These are phyloP conservation scores for Choristoneura rosaceana DNA, from an alignment of 2,888 invertebrate genomes.

Conservation along the genomic window DNA sequence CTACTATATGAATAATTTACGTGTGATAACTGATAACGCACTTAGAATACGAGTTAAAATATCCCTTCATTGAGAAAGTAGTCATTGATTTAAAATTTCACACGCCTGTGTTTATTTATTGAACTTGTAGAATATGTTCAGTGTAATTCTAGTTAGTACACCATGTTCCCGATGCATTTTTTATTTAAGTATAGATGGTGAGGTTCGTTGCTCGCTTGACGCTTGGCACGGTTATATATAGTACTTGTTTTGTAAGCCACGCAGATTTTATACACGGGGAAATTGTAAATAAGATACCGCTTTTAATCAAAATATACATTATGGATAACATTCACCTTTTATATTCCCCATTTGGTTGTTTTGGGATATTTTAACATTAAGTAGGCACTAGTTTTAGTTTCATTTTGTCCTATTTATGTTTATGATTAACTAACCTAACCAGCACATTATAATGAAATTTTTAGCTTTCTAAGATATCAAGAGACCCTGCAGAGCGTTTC, in stretches of 20 bases:
- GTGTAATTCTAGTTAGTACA: conserved; percentile 49
- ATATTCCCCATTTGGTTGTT: conserved; percentile 46
- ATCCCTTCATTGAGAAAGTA: conserved; percentile 45
- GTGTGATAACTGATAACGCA: conserved; percentile 73
- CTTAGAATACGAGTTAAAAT: conserved; percentile 46
- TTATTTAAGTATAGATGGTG: conserved; percentile 57
- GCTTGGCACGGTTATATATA: conserved; percentile 45
- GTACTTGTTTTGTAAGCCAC: conserved; percentile 50
- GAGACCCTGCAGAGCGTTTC: conserved; percentile 31
- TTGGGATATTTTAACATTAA: conserved; percentile 63
- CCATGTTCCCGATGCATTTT: conserved; percentile 60
- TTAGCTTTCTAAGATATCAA: conserved; percentile 55
- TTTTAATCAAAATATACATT: conserved; percentile 39
- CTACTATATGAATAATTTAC: conserved; percentile 53
- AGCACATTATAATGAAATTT: conserved; percentile 63
- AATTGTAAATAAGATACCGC: conserved; percentile 62
- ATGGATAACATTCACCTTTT: conserved; percentile 42
- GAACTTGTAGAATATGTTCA: conserved; percentile 42
- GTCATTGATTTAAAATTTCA: conserved; percentile 50
- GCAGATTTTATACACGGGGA: conserved; percentile 59
- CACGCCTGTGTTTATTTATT: conserved; percentile 47
- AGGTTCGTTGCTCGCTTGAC: conserved; percentile 59
- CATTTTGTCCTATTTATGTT: conserved; percentile 73
- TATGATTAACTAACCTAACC: conserved; percentile 66
- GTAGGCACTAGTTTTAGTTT: conserved; percentile 62